Percentiles rank a stretch among this genome's conserved stretches.
These are phyloP conservation scores for Sebastes trivittatus DNA, from an alignment of 2,797 vertebrate species.

Conservation along the genomic window DNA sequence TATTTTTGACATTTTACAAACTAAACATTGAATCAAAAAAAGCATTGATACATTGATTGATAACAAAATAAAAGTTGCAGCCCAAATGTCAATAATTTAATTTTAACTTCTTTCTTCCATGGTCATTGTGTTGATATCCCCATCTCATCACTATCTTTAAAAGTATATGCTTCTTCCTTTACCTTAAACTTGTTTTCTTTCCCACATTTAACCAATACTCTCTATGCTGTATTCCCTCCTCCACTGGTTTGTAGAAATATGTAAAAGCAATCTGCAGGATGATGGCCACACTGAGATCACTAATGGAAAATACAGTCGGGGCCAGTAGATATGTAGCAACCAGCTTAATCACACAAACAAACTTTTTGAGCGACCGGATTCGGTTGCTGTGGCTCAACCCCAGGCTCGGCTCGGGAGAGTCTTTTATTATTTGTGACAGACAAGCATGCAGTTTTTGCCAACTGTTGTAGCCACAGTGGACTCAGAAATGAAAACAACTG, in stretches of 20 bases:
- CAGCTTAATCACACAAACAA: slow-evolving; percentile 61
- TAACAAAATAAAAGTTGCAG: background rate
- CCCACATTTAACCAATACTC: background rate
- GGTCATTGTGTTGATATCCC: background rate
- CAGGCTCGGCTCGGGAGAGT: background rate
- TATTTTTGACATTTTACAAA: background rate
- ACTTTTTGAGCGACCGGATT: slow-evolving; percentile 32
- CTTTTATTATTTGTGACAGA: slow-evolving; percentile 53
- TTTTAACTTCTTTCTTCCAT: background rate
- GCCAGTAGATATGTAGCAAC: slow-evolving; percentile 56
- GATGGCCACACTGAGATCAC: slow-evolving; percentile 29
- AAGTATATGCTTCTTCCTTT: background rate
- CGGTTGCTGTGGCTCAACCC: slow-evolving; percentile 32
- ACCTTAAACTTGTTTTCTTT: background rate
- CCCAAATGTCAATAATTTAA: background rate
- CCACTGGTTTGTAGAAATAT: slow-evolving; percentile 10
- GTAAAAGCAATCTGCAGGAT: slow-evolving; percentile 23
- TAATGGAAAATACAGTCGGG: slow-evolving; percentile 54
- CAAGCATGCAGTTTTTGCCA: slow-evolving; percentile 63
- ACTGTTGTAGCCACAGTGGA: slow-evolving; percentile 49
- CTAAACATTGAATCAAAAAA: background rate
- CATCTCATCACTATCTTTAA: background rate
- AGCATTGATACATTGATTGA: background rate
- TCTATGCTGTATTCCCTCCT: background rate
- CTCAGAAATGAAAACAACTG: slow-evolving; percentile 60